Conservation (phyloP, 2,888 invertebrate species). For the Nebria salina region DNA sequence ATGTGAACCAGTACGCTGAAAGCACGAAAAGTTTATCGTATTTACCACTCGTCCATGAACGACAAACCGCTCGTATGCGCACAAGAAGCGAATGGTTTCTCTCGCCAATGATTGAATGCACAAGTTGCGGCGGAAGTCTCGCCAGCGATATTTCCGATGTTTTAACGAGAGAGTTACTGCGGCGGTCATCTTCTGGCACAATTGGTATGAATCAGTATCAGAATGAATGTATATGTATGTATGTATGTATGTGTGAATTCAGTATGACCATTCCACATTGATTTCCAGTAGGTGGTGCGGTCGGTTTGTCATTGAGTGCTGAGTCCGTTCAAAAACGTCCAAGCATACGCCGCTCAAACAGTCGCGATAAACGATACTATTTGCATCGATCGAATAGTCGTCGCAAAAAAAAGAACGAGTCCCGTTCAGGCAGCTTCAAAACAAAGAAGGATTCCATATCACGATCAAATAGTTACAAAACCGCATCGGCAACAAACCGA, state of each 20-base stretch:
- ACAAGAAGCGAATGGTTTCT: conserved; percentile 98
- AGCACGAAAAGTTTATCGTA: conserved; percentile 91
- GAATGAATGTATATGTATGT: conserved; percentile 7
- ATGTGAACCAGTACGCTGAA: conserved; percentile 90
- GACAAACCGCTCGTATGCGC: conserved; percentile 96
- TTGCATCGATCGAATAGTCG: conserved; percentile 66
- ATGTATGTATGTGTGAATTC: conserved; percentile 14
- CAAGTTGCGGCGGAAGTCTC: conserved; percentile 62
- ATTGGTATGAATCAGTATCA: conserved; percentile 62
- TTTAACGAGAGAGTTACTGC: conserved; percentile 56
- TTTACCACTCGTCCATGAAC: conserved; percentile 93
- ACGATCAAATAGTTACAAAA: conserved; percentile 40
- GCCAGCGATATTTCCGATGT: conserved; percentile 60
- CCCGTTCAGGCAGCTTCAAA: conserved; percentile 53
- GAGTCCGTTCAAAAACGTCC: conserved; percentile 71
- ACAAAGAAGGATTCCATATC: conserved; percentile 58
- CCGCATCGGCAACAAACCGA: conserved; percentile 16
- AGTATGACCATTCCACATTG: not conserved
- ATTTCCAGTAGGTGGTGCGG: conserved; percentile 64
- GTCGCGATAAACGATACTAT: conserved; percentile 67
- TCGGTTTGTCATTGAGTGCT: conserved; percentile 71
- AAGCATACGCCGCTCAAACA: conserved; percentile 67
- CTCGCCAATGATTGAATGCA: conserved; percentile 70
- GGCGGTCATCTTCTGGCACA: conserved; percentile 68
- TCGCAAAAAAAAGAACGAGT: conserved; percentile 68